Evolutionary conservation across 1,140 invertebrate species (phyloP).

Genomic region (Paraescarpia echinospica): DNA sequence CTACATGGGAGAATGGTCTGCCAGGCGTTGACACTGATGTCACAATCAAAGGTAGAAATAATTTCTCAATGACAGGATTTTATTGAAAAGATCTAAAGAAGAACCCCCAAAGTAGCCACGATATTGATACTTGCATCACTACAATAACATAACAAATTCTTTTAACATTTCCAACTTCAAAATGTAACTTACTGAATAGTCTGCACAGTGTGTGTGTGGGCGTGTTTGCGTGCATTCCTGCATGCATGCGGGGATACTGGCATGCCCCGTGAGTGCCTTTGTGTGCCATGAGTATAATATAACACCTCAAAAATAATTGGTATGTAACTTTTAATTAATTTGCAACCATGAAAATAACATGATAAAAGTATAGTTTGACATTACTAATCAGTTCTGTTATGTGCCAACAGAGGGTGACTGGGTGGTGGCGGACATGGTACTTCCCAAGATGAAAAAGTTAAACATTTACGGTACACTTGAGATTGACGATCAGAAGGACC

Average conservation of each 20-base stretch:
- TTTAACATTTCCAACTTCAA: no score
- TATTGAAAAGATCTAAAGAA: not conserved
- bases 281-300: no score
- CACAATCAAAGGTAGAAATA: not conserved
- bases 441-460: not conserved
- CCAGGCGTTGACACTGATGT: not conserved
- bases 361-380: not conserved
- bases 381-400: not conserved
- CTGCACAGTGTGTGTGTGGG: no score
- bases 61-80: not conserved
- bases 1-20: not conserved
- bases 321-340: not conserved
- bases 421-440: not conserved
- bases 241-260: no score
- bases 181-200: no score
- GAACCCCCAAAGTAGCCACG: no score
- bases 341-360: not conserved
- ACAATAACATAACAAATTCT: no score
- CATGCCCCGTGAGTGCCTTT: no score
- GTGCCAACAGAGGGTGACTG: not conserved
- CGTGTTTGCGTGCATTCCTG: no score
- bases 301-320: not conserved
- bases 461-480: not conserved
- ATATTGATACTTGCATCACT: no score
- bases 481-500: conserved; percentile 2